Evolutionary conservation across 1,140 invertebrate species (phyloP).

Genomic region (Apocrypta bakeri): DNA sequence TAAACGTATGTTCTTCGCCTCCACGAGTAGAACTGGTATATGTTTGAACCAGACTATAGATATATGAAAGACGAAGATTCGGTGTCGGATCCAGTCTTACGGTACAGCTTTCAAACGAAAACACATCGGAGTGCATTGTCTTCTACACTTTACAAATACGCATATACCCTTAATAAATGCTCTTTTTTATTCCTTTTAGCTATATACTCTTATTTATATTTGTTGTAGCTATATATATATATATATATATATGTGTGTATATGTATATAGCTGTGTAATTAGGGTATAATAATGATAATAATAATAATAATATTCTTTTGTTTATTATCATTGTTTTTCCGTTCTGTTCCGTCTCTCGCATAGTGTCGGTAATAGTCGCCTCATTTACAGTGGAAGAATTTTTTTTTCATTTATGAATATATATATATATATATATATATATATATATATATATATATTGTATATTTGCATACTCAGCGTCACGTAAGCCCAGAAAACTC

Average conservation of each 20-base stretch:
- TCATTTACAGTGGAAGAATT: background rate
- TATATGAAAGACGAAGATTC: constrained; percentile 35
- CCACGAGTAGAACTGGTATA: background rate
- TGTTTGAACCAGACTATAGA: background rate
- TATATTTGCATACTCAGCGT: background rate
- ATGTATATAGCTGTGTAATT: background rate
- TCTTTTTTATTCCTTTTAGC: background rate
- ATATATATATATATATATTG: background rate
- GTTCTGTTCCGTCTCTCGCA: background rate
- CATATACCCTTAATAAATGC: background rate
- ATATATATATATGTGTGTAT: background rate
- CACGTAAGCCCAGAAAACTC: background rate
- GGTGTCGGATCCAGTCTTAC: constrained; percentile 21
- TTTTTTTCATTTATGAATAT: background rate
- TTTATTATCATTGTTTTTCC: background rate
- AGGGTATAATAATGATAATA: background rate
- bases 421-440: background rate
- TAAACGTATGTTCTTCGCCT: background rate
- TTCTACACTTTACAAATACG: background rate
- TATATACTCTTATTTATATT: background rate
- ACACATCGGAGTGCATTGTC: constrained; percentile 27
- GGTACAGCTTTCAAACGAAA: constrained; percentile 23
- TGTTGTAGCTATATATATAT: background rate
- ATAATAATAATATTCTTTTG: background rate
- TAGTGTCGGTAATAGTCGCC: background rate